Base-by-base conservation (phyloP, 2,797 vertebrate genomes). In the Esox masquinongy region DNA sequence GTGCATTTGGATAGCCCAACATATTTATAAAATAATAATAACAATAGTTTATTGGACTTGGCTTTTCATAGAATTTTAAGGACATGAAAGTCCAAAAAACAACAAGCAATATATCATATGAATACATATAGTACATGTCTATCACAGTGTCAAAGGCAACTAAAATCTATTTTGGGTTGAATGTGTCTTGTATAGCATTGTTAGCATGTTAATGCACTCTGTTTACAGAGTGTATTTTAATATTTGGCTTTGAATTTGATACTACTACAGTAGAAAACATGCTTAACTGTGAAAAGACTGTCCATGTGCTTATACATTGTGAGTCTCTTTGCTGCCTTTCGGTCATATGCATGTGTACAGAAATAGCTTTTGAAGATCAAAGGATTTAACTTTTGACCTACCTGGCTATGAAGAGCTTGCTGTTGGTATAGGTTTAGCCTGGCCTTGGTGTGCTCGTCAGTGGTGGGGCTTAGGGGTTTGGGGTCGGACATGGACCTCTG, bases 401-500 rank as follows among this genome's bases (percentile, higher is more conserved):
- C 98, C 98, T 99, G 98, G 91, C 91, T 95, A 78, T 97, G 96
- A 64, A 98, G 96, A 80, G 95, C 93, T 16, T 97, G 94, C 75
- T 98, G 98, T 87, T 99, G 97, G 89, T 97, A 98, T 88, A 98
- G 93, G 78, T 96, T 94, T 90, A 99, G 95, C 83, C 96, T 96
- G 89, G 97, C 96, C 92, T 97, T 98, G 80, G 96, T 86, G 9
- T 96, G 94, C 73, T 99, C 98, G 66, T 99, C 97, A 1, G 96
- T 95, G 0, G 97, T 99, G 72, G 98, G 98, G 89, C 98, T 99
- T 85, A 99, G 95, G 80, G 98, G 92, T 82, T 99, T 99, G 79
- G 98, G 98, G 87, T 99, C 98, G 0, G 98, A 99, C 93, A 99
- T 93, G 72, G 98, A 99, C 85, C 98, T 95, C 81, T 99, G 98